phyloP scores from a whole-genome alignment of 2,888 invertebrate species.

The Baronia brevicornis region DNA sequence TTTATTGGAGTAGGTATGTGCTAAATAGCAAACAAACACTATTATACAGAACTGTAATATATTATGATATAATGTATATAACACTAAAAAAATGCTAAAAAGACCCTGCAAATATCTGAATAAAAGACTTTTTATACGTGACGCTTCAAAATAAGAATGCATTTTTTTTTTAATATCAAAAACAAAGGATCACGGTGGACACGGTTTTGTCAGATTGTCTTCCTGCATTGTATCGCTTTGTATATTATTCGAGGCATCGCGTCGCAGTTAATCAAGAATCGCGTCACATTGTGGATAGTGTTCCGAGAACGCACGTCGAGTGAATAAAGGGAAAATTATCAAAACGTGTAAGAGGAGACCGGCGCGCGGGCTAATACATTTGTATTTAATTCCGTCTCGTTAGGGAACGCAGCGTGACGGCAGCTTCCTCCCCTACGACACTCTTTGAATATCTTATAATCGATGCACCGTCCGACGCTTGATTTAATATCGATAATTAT shows the following conservation, averaged over 20 bases:
- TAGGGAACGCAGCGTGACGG: constrained; percentile 52
- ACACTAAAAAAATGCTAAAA: constrained; percentile 9
- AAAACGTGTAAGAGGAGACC: constrained; percentile 48
- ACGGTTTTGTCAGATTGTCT: too few species aligned
- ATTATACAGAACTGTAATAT: constrained; percentile 34
- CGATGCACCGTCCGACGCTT: constrained; percentile 13
- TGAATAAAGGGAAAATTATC: constrained; percentile 59
- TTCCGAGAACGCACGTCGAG: constrained; percentile 50
- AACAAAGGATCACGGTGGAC: too few species aligned
- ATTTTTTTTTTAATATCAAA: too few species aligned
- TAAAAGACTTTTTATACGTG: constrained; percentile 26
- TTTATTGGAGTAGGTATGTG: too few species aligned
- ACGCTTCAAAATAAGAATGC: too few species aligned
- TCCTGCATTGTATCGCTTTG: neutral
- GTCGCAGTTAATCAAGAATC: constrained; percentile 56
- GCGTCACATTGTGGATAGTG: constrained; percentile 37
- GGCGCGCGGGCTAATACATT: constrained; percentile 40
- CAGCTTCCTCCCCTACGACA: constrained; percentile 55
- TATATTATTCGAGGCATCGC: constrained; percentile 32
- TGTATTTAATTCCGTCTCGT: constrained; percentile 67
- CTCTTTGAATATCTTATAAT: constrained; percentile 42
- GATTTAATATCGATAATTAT: constrained; percentile 17
- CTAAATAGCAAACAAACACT: too few species aligned
- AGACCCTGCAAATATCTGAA: constrained; percentile 31
- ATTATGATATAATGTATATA: constrained; percentile 25